Percentiles rank a stretch among this genome's conserved stretches.
Conservation (phyloP, 2,797 vertebrate species). For the Sebastes minor region DNA sequence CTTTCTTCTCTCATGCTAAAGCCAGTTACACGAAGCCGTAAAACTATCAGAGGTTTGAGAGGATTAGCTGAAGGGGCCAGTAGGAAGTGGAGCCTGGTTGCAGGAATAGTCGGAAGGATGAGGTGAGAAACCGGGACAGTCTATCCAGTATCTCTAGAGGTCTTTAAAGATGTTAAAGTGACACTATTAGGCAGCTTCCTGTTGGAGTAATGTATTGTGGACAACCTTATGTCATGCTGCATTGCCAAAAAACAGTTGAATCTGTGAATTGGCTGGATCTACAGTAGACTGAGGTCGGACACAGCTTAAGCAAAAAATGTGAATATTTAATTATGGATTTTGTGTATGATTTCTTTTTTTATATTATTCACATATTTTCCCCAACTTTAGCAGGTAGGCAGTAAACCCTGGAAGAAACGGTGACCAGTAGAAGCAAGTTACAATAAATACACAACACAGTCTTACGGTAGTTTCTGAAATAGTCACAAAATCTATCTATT, state of each 20-base stretch:
- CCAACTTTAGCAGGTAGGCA: background rate
- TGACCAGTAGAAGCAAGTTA: background rate
- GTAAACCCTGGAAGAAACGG: background rate
- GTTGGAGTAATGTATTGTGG: background rate
- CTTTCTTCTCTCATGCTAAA: conserved; percentile 72
- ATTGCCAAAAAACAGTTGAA: background rate
- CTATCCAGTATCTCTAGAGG: background rate
- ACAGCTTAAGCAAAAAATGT: background rate
- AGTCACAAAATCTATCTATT: too few relatives aligned
- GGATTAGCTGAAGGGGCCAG: conserved; percentile 64
- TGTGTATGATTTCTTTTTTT: background rate
- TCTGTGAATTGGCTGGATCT: background rate
- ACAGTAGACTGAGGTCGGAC: background rate
- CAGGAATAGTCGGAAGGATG: conserved; percentile 25
- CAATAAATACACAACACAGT: background rate
- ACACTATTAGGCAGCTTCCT: background rate
- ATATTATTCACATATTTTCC: background rate
- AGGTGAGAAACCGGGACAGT: background rate
- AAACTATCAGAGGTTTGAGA: conserved; percentile 72
- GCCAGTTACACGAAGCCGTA: conserved; percentile 73
- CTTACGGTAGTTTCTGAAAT: too few relatives aligned
- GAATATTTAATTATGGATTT: background rate
- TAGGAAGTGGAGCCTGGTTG: conserved; percentile 44
- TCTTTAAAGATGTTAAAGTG: background rate
- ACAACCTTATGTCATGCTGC: background rate